These are phyloP conservation scores for Uropetala carovei DNA, from an alignment of 2,888 invertebrate genomes.

Conservation along the genomic window DNA sequence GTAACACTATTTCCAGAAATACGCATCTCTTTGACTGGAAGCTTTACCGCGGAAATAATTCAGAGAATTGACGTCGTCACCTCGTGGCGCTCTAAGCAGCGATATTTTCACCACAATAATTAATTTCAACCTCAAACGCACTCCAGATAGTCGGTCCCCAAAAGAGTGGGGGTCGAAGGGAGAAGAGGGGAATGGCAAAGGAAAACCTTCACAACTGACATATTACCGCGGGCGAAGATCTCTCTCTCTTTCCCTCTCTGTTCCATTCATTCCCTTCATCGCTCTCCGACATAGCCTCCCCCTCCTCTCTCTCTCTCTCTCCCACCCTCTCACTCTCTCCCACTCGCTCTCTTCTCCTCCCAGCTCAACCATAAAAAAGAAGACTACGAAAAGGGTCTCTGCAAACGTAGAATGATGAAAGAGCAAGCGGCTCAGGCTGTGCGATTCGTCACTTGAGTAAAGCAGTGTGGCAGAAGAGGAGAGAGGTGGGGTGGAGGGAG, in stretches of 20 bases:
- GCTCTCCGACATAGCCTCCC: background rate
- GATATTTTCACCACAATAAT: slow-evolving; percentile 40
- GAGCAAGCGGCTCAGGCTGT: slow-evolving; percentile 61
- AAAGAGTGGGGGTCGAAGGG: background rate
- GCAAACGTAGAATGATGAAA: slow-evolving; percentile 63
- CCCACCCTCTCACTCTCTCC: slow-evolving; percentile 19
- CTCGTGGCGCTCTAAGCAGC: background rate
- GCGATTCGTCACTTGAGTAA: slow-evolving; percentile 61
- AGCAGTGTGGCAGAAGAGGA: slow-evolving; percentile 45
- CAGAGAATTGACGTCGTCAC: slow-evolving; percentile 14
- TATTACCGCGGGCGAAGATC: slow-evolving; percentile 58
- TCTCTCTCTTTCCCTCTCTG: background rate
- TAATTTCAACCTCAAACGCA: slow-evolving; percentile 61
- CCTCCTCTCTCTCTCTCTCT: background rate
- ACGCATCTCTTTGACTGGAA: background rate
- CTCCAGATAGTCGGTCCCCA: slow-evolving; percentile 39
- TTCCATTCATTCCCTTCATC: background rate
- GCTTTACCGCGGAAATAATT: background rate
- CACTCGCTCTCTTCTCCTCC: background rate
- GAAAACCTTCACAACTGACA: slow-evolving; percentile 63
- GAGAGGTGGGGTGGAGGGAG: background rate
- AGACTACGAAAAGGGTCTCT: slow-evolving; percentile 61
- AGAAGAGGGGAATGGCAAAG: background rate
- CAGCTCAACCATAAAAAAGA: slow-evolving; percentile 56
- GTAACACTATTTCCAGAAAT: background rate